phyloP scores from a whole-genome alignment of 2,888 invertebrate genomes.

The Plemyria rubiginata region DNA sequence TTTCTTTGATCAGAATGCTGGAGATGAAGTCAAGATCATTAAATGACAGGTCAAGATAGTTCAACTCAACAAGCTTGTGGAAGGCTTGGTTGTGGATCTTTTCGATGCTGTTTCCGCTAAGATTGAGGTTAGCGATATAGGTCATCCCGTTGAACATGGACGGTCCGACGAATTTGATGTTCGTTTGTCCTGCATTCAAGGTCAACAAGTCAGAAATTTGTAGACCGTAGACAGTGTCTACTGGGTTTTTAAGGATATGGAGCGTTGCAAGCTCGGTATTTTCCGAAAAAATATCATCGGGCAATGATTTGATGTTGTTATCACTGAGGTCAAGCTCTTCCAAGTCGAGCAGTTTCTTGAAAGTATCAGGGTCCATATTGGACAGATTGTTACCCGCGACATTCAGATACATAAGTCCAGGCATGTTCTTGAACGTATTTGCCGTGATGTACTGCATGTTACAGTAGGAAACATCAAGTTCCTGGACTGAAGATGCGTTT shows the following conservation, averaged over 20 bases:
- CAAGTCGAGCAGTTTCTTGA: slow-evolving; percentile 86
- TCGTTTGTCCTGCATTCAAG: slow-evolving; percentile 88
- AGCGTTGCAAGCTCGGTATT: slow-evolving; percentile 88
- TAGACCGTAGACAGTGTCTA: slow-evolving; percentile 86
- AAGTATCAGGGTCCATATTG: slow-evolving; percentile 85
- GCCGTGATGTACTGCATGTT: slow-evolving; percentile 87
- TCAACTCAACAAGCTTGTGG: slow-evolving; percentile 86
- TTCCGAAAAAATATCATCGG: slow-evolving; percentile 86
- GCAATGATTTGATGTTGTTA: slow-evolving; percentile 87
- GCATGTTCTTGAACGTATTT: slow-evolving; percentile 87
- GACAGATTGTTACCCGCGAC: slow-evolving; percentile 88
- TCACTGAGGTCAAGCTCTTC: slow-evolving; percentile 90
- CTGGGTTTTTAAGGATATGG: slow-evolving; percentile 88
- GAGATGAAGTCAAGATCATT: slow-evolving; percentile 89
- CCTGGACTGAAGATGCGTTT: slow-evolving; percentile 87
- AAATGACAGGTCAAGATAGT: slow-evolving; percentile 89
- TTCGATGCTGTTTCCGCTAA: slow-evolving; percentile 88
- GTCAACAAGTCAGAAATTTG: slow-evolving; percentile 87
- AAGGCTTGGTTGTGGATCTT: slow-evolving; percentile 89
- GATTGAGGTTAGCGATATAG: slow-evolving; percentile 86
- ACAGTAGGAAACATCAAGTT: slow-evolving; percentile 89
- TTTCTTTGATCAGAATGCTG: slow-evolving; percentile 88
- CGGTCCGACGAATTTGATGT: slow-evolving; percentile 87
- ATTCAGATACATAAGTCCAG: slow-evolving; percentile 87
- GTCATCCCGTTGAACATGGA: slow-evolving; percentile 87